Evolutionary conservation across 2,888 invertebrate genomes (phyloP), one percentile per base, ranked within the genome.

Genomic region (Lithophane ornitopus): DNA sequence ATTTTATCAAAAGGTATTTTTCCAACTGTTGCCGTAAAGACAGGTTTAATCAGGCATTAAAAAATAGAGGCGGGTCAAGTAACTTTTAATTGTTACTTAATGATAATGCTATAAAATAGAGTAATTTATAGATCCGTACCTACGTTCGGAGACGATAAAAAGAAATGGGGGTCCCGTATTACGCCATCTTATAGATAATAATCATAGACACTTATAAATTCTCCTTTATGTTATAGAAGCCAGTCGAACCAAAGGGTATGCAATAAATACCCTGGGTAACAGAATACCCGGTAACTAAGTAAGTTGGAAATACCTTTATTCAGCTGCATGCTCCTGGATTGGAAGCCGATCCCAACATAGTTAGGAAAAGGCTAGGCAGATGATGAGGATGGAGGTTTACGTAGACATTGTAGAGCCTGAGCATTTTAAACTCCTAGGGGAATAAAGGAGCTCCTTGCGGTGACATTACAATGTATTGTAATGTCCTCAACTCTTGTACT

Each of bases 141-240:
- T 74, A 61, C 58, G 19, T 26, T 16, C 2, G 52, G 26, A 81
- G 71, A 70, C 80, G 74, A 63, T 82, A 46, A 16, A 67, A 84
- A 82, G 75, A 78, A 88, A 93, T 93, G 86, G 80, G 92, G 91
- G 90, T n/a, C 92, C 93, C 92, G 86, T 90, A 93, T 92, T 85
- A 66, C 3, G 26, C 19, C 39, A 49, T 63, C 62, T 70, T 71
- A 26, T 44, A 54, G 46, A 22, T 59, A 67, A 19, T 58, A 52
- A n/a, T 34, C 12, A 39, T 52, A 61, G 19, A 19, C 65, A 12
- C 12, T 12, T 46, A 46, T 8, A 28, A 28, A 46, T 22, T 66
- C 14, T 46, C 7, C 12, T 26, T 44, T 12, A 7, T 11, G 26
- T 2, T 3, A 34, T 34, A 39, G 11, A 34, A 34, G 34, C 22